Evolutionary conservation across 2,113 vertebrate genomes (phyloP).

Genomic region (Halichoerus grypus): DNA sequence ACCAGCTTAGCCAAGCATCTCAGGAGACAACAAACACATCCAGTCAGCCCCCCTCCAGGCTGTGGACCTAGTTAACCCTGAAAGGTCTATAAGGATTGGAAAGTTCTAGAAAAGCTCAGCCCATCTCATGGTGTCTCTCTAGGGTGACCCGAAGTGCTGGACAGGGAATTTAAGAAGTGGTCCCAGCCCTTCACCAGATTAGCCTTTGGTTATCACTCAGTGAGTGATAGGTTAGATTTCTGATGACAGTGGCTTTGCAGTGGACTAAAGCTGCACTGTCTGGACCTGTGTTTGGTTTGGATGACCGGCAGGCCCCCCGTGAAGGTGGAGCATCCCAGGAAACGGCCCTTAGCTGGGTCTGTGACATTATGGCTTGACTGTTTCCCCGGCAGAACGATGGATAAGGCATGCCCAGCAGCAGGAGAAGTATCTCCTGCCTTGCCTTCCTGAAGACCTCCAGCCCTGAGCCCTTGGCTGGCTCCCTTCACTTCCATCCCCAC

Average conservation of each 20-base stretch:
- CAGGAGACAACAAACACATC: not conserved
- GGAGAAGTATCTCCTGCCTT: not conserved
- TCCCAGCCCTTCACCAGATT: not conserved
- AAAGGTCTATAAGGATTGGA: not conserved
- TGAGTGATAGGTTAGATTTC: not conserved
- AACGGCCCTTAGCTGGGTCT: not conserved
- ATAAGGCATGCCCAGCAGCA: not conserved
- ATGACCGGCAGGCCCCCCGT: rapidly evolving
- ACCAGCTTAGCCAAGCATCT: not conserved
- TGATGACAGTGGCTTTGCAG: no score
- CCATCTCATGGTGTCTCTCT: not conserved
- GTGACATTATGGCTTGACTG: not conserved
- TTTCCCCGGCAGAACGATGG: not conserved
- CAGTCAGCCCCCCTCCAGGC: not conserved
- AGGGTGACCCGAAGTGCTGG: not conserved
- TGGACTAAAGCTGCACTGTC: not conserved
- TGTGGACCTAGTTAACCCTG: not conserved
- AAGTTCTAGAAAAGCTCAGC: not conserved
- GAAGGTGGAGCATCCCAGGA: not conserved
- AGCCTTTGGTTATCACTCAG: not conserved
- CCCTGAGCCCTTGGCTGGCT: rapidly evolving
- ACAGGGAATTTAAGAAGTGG: not conserved
- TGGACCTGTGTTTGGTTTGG: no score
- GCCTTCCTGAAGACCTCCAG: not conserved
- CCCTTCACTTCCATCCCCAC: not conserved